Evolutionary conservation across 2,888 invertebrate species (phyloP).

Genomic region (Ashinkailepas kermadecensis): DNA sequence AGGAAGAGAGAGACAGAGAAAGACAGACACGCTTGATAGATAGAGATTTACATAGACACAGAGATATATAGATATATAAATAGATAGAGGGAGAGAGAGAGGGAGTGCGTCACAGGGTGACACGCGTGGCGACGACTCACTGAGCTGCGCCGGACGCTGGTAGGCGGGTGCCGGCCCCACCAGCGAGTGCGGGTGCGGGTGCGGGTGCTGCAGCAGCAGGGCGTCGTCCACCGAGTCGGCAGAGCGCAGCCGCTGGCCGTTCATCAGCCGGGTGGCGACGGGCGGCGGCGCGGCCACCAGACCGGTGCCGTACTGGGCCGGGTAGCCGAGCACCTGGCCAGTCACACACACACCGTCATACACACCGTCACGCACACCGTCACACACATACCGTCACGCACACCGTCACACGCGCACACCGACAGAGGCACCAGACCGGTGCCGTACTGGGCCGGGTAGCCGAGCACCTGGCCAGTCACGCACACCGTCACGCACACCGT

Average conservation of each 20-base stretch:
- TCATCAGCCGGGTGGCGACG: background rate
- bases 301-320: background rate
- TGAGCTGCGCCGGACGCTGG: background rate
- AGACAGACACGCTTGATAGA: background rate
- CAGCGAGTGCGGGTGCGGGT: background rate
- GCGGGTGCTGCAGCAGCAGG: conserved; percentile 9
- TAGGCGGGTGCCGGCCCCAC: conserved; percentile 4
- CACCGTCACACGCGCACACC: too few relatives aligned
- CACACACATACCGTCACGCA: too few relatives aligned
- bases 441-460: too few relatives aligned
- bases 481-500: too few relatives aligned
- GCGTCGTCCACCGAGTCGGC: background rate
- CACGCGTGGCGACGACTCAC: background rate
- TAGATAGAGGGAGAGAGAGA: too few relatives aligned
- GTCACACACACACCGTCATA: too few relatives aligned
- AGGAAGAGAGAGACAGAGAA: conserved; percentile 1
- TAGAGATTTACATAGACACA: too few relatives aligned
- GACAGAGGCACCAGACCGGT: too few relatives aligned
- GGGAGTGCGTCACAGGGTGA: too few relatives aligned
- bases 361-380: too few relatives aligned
- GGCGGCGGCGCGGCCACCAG: background rate
- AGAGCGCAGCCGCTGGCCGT: background rate
- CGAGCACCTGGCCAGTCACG: too few relatives aligned
- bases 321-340: background rate
- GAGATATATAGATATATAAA: too few relatives aligned